Evolutionary conservation across 2,888 invertebrate species (phyloP), one percentile per base, ranked within the genome.

Genomic region (Nasonia oneida): DNA sequence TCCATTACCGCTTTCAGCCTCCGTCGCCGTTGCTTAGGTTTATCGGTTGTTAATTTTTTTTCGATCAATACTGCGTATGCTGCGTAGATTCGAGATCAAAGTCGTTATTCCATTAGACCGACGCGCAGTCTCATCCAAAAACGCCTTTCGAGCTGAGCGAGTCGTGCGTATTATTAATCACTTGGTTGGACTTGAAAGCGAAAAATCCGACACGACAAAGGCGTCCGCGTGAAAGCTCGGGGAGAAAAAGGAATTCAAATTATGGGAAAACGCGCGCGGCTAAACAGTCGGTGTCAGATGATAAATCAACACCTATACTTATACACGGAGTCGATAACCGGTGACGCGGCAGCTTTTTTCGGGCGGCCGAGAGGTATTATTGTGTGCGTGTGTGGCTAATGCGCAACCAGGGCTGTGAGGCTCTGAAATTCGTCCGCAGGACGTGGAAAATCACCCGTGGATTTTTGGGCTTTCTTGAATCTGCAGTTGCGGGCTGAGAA

Each of bases 301-400:
- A 82, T 85, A 82, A 85, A 82, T 85, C 82, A 85, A 85, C 81
- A 84, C 61, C 84, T 76, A 53, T 47, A 5, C 6, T 2, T 47
- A 47, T 47, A 23, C 8, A n/a, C 76, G 70, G 39, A 77, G 23
- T 67, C 78, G 78, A 85, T 82, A 82, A 82, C 77, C 67, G 82
- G 47, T 85, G 85, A 85, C 53, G 78, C 53, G 53, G 79, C 85
- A 79, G 74, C n/a, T 61, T 73, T 78, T 61, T 61, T 50, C 37
- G 23, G 23, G 57, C 70, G 74, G 83, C 67, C 70, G 39, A 39
- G 39, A 39, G 29, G 78, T 77, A 78, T 42, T 29, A 6, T 42
- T 57, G 33, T 70, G 42, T 76, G 47, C 64, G 29, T 23, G 37
- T 23, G 74, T 74, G 61, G 53, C 67, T 61, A 64, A 42, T 67